Conservation (phyloP, 2,888 invertebrate species). For the Phorcus lineatus region DNA sequence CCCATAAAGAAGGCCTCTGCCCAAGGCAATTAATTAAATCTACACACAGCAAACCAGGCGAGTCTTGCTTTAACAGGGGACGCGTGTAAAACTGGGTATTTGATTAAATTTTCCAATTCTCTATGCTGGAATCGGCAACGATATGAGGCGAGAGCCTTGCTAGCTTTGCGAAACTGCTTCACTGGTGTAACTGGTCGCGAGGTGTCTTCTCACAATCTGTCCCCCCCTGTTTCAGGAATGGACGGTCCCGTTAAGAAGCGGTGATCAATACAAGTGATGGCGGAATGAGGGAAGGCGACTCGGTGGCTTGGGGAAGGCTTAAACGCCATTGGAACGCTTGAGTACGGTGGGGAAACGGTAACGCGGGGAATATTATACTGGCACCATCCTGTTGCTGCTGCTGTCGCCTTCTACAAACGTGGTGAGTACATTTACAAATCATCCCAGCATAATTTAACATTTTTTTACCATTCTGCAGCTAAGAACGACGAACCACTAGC, state of each 20-base stretch:
- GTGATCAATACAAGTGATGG: constrained; percentile 8
- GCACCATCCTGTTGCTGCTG: neutral
- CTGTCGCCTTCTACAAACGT: neutral
- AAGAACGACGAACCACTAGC: neutral
- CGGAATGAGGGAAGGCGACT: neutral
- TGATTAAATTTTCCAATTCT: constrained; percentile 12
- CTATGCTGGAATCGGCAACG: neutral
- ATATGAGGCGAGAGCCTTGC: neutral
- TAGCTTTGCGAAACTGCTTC: neutral
- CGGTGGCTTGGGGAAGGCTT: constrained; percentile 5
- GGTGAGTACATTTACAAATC: neutral
- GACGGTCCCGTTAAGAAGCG: constrained; percentile 6
- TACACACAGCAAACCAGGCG: neutral
- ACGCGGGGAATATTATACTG: neutral
- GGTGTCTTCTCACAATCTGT: constrained; percentile 7
- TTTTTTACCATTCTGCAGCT: neutral
- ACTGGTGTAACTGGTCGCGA: neutral
- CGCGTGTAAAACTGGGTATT: neutral
- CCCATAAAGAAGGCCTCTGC: neutral
- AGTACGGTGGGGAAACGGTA: neutral
- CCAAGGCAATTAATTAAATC: constrained; percentile 11
- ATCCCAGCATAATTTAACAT: neutral
- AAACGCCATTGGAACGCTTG: constrained; percentile 6
- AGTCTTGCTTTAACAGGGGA: neutral
- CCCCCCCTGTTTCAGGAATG: constrained; percentile 4